These are phyloP conservation scores for Carterocephalus palaemon DNA, from an alignment of 2,888 invertebrate species.

Conservation along the genomic window DNA sequence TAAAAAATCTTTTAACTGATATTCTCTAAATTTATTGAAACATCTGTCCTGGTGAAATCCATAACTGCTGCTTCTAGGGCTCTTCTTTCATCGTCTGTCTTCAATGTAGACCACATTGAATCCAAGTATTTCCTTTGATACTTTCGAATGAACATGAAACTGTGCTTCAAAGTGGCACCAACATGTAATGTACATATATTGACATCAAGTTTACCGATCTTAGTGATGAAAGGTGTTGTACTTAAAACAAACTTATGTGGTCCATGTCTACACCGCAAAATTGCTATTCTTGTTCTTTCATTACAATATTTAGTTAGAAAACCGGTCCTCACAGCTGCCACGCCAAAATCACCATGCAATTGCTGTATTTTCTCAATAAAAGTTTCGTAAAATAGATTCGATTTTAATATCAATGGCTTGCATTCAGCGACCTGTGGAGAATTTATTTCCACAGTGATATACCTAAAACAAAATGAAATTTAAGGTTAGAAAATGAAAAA, in stretches of 20 bases:
- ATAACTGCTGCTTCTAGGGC: slow-evolving; percentile 72
- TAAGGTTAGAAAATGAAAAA: too few species aligned
- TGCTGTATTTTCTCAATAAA: slow-evolving; percentile 82
- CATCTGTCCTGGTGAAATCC: slow-evolving; percentile 70
- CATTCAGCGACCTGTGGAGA: slow-evolving; percentile 68
- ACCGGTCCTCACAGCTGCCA: slow-evolving; percentile 83
- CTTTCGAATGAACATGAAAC: slow-evolving; percentile 84
- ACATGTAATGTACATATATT: slow-evolving; percentile 83
- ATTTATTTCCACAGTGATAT: slow-evolving; percentile 83
- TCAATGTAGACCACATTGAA: slow-evolving; percentile 79
- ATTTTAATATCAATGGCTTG: slow-evolving; percentile 71
- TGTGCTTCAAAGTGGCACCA: slow-evolving; percentile 88
- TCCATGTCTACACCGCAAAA: slow-evolving; percentile 85
- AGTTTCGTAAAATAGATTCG: slow-evolving; percentile 74
- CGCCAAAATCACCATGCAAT: slow-evolving; percentile 87
- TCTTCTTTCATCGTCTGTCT: slow-evolving; percentile 80
- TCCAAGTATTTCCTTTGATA: slow-evolving; percentile 83
- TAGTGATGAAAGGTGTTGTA: slow-evolving; percentile 83
- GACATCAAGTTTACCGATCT: slow-evolving; percentile 81
- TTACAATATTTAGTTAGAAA: slow-evolving; percentile 90
- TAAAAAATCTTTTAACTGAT: slow-evolving; percentile 34
- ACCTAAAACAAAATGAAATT: slow-evolving; percentile 69
- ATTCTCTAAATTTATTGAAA: slow-evolving; percentile 64
- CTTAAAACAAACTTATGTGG: slow-evolving; percentile 86
- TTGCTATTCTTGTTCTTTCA: slow-evolving; percentile 84